Base-by-base conservation (phyloP, 2,888 invertebrate genomes). In the Platerodrilus igneus region DNA sequence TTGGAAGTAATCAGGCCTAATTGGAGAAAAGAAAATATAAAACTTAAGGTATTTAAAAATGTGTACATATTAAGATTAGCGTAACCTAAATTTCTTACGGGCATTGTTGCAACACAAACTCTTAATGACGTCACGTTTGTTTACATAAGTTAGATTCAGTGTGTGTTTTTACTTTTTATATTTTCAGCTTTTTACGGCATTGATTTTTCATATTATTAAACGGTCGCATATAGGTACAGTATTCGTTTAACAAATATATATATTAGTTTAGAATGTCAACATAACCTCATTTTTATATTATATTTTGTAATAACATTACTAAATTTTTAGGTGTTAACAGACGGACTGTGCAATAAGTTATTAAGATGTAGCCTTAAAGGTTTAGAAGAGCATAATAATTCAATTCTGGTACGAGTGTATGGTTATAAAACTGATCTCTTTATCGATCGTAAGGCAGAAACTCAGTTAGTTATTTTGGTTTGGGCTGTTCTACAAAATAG, bases 261-360 rank as follows among this genome's bases (percentile, higher is more conserved):
- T 9, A 3, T 8, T 21, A n/a, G 9, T 21, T 3, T 21, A 21
- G 9, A 21, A 5, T 9, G 9, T 9, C 5, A 3, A 21, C 3
- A 3, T 8, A 5, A 8, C 8, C 8, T 21, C 9, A 21, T 21
- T 21, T 19, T 6, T 19, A 4, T 19, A 19, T 6, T 7, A 19
- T 11, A 8, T 17, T 25, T 8, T 15, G 14, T 18, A 31, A 35
- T 40, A 40, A 40, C 34, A 35, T 35, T 9, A 23, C 40, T 40
- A 28, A 23, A 42, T 42, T 27, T 23, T 36, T 70, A 95, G 93
- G 70, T 83, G 60, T 92, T 95, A 68, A 93, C 91, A 47, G 89
- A 93, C 75, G 95, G 95, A 26, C 88, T 92, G 47, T 92, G 94
- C 29, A 95, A 95, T 71, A 91, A 88, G 68, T 73, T 96, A 55